Conservation (phyloP, 2,888 invertebrate species). For the Steinernema carpocapsae region DNA sequence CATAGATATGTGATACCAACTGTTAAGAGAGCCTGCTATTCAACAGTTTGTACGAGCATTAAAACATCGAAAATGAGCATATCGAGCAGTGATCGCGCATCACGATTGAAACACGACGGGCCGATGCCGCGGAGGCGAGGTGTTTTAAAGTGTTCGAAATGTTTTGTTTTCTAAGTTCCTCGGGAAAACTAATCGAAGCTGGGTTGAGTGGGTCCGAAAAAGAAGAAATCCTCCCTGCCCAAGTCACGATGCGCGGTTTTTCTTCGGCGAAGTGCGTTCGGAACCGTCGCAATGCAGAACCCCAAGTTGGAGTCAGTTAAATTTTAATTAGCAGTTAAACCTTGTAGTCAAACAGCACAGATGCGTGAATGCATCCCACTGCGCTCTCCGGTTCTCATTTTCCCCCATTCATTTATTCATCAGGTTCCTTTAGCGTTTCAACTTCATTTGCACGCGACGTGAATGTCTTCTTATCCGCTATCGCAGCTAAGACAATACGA, state of each 20-base stretch:
- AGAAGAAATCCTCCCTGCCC: background rate
- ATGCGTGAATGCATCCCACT: conserved; percentile 15
- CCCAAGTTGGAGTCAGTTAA: conserved; percentile 21
- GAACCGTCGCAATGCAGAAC: background rate
- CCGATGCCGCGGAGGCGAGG: background rate
- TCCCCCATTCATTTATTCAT: conserved; percentile 31
- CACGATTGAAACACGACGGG: background rate
- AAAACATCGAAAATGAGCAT: background rate
- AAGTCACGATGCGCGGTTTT: background rate
- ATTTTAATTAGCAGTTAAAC: conserved; percentile 35
- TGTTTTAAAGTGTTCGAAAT: background rate
- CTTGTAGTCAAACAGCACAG: conserved; percentile 35
- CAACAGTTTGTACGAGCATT: conserved; percentile 13
- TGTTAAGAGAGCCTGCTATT: conserved; percentile 20
- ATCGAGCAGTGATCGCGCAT: background rate
- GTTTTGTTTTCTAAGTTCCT: background rate
- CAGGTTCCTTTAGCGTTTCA: conserved; percentile 20
- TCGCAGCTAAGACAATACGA: conserved; percentile 18
- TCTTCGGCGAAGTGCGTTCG: background rate
- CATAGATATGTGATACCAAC: conserved; percentile 34
- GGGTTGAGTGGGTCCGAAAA: background rate
- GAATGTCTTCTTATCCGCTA: conserved; percentile 4
- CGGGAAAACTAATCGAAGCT: background rate
- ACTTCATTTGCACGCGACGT: conserved; percentile 33
- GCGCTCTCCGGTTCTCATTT: conserved; percentile 11